A percentile compares a stretch with the other conserved stretches of the same genome.
Evolutionary conservation across 23 tunicate genomes (phyloP).

Genomic region (Diplosoma virens): DNA sequence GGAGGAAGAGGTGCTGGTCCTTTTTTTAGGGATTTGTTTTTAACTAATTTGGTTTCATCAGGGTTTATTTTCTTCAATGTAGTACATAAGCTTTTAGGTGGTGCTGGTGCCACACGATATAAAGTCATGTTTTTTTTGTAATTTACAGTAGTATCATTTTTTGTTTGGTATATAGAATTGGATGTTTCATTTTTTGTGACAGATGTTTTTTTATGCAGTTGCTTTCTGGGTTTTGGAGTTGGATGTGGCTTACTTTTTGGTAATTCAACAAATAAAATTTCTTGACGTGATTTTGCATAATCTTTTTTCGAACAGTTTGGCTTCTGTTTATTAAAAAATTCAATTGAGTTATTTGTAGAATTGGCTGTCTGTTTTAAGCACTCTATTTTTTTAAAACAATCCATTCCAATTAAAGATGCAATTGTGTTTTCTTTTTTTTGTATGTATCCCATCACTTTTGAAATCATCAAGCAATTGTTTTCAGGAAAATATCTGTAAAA

Average conservation of each 20-base stretch:
- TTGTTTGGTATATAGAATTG: no score
- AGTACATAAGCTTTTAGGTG: slow-evolving; percentile 4
- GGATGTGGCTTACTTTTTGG: neutral
- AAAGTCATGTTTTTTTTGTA: no score
- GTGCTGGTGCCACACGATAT: slow-evolving; percentile 26
- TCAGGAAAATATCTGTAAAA: neutral
- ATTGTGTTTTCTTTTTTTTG: neutral
- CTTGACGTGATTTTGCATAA: no score
- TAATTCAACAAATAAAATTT: neutral
- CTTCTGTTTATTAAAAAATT: no score
- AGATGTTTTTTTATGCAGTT: neutral
- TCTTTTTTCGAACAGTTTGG: no score
- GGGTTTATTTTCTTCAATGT: neutral
- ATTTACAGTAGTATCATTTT: no score
- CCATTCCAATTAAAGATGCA: no score
- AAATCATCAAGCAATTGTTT: neutral
- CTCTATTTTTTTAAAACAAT: no score
- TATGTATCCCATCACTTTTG: neutral
- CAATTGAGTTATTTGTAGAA: no score
- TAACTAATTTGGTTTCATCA: neutral
- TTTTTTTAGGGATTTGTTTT: slow-evolving; percentile 20
- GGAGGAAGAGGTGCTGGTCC: slow-evolving; percentile 36
- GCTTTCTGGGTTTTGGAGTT: slow-evolving; percentile 7
- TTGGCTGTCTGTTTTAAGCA: no score
- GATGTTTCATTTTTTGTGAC: no score